phyloP scores from a whole-genome alignment of 64 coral and sea anemone species.

The Pocillopora damicornis region DNA sequence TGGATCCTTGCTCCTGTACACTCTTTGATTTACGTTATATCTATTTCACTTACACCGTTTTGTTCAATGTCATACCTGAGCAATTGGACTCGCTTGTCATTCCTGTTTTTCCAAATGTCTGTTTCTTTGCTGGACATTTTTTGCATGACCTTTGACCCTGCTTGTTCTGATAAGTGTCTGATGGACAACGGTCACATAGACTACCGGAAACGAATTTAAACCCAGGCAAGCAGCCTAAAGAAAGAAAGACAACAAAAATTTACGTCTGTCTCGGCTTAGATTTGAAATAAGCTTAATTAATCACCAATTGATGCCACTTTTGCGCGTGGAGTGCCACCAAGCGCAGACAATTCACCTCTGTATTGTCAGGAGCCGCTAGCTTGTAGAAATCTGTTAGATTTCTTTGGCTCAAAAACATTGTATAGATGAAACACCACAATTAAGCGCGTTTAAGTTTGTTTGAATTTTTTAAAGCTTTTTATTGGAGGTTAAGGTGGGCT shows the following conservation, averaged over 20 bases:
- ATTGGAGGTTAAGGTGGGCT: no score
- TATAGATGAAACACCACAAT: no score
- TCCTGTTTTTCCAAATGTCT: constrained; percentile 43
- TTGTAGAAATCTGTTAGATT: no score
- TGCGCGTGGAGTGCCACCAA: no score
- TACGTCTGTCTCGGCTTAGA: background rate
- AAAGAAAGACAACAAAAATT: background rate
- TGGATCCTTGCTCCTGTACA: background rate
- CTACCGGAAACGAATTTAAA: background rate
- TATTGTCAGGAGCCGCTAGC: no score
- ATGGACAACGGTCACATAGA: constrained; percentile 11
- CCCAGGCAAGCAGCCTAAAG: constrained; percentile 15
- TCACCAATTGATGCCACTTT: no score
- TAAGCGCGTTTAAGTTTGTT: no score
- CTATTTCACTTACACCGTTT: background rate
- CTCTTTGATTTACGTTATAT: background rate
- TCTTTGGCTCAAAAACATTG: no score
- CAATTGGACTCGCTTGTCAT: constrained; percentile 25
- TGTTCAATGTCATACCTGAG: constrained; percentile 15
- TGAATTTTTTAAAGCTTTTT: no score
- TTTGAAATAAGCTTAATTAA: background rate
- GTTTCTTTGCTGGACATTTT: background rate
- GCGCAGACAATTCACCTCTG: no score
- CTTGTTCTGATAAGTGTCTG: constrained; percentile 20
- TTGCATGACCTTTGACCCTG: constrained; percentile 27